A percentile compares a stretch with the other conserved stretches of the same genome.
phyloP scores from a whole-genome alignment of 1,140 invertebrate species.

The Atopsyche davidsoni region DNA sequence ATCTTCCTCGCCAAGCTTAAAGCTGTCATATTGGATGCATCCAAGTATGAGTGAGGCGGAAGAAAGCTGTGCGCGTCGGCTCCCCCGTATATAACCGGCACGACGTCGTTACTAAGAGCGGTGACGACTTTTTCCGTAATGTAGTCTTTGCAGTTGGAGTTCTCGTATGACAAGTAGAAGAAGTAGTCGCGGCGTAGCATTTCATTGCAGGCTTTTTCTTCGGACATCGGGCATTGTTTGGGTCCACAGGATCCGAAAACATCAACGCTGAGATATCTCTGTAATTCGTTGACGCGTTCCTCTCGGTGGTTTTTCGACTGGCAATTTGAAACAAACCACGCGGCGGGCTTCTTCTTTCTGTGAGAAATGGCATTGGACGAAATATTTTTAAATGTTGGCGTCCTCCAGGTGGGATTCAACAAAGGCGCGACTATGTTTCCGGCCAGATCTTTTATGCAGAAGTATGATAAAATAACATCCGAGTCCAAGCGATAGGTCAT shows the following conservation, averaged over 20 bases:
- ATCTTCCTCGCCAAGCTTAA: slow-evolving; percentile 49
- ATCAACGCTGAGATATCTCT: slow-evolving; percentile 55
- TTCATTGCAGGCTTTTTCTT: slow-evolving; percentile 37
- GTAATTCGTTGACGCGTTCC: slow-evolving; percentile 47
- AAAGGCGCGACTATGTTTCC: slow-evolving; percentile 30
- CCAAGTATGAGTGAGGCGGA: slow-evolving; percentile 52
- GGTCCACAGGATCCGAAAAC: slow-evolving; percentile 58
- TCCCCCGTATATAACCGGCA: slow-evolving; percentile 54
- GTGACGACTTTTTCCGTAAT: slow-evolving; percentile 55
- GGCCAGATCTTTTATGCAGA: slow-evolving; percentile 35
- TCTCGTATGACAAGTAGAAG: slow-evolving; percentile 62
- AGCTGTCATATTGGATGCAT: slow-evolving; percentile 49
- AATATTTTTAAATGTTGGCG: too few relatives aligned
- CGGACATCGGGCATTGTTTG: slow-evolving; percentile 32
- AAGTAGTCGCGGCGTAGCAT: slow-evolving; percentile 49
- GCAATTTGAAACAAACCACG: slow-evolving; percentile 61
- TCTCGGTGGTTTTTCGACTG: slow-evolving; percentile 46
- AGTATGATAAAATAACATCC: slow-evolving; percentile 56
- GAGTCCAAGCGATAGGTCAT: slow-evolving; percentile 58
- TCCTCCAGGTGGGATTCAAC: not conserved
- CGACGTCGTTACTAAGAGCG: slow-evolving; percentile 35
- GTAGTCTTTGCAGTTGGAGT: slow-evolving; percentile 51
- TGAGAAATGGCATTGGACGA: slow-evolving; percentile 8
- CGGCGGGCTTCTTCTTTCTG: slow-evolving; percentile 37
- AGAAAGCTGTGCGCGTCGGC: slow-evolving; percentile 50